Conservation (phyloP, 2,888 invertebrate species). For the Pinctada fucata region DNA sequence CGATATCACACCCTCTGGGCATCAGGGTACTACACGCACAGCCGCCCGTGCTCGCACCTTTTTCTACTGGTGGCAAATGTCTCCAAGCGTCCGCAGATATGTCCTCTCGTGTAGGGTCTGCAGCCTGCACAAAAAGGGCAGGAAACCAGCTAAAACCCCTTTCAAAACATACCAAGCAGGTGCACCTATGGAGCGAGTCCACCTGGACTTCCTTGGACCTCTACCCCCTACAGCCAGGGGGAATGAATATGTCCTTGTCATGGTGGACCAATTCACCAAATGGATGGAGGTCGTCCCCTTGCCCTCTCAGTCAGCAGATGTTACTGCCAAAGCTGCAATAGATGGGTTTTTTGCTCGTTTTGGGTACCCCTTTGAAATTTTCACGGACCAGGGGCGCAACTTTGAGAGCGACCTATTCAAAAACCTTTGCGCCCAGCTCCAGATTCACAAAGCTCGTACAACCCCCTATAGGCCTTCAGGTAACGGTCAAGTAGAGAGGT, state of each 20-base stretch:
- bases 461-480: slow-evolving; percentile 39
- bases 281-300: no score
- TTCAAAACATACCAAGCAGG: background rate
- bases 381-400: no score
- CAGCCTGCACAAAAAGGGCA: slow-evolving; percentile 1
- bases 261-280: no score
- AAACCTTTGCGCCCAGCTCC: no score
- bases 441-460: slow-evolving; percentile 22
- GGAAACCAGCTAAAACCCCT: background rate
- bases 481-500: no score
- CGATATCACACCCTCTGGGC: background rate
- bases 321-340: background rate
- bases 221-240: background rate
- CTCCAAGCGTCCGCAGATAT: background rate
- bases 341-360: slow-evolving; percentile 33
- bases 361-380: slow-evolving; percentile 1
- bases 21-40: background rate
- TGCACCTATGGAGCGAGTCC: no score
- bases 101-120: background rate
- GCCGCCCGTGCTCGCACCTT: background rate
- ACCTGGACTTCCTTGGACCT: background rate
- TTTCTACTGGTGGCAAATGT: slow-evolving; percentile 2
- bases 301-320: no score
- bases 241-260: background rate
- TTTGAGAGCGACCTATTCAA: no score